phyloP scores from a whole-genome alignment of 2,888 invertebrate genomes.

The Galerucella calmariensis region DNA sequence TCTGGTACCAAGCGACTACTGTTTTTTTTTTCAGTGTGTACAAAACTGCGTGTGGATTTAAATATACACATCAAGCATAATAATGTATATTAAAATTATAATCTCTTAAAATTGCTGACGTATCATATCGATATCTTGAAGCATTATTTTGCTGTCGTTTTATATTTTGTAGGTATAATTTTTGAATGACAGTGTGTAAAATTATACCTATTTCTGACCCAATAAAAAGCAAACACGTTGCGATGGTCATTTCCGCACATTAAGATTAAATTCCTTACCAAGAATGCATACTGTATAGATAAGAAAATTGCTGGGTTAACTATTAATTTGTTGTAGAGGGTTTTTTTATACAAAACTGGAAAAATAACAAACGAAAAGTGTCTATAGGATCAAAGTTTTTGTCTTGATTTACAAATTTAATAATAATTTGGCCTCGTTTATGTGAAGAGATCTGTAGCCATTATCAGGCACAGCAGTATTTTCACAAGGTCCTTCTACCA shows the following conservation, averaged over 20 bases:
- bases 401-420: too few relatives aligned
- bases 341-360: background rate
- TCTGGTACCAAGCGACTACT: too few relatives aligned
- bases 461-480: too few relatives aligned
- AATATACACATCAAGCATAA: background rate
- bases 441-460: too few relatives aligned
- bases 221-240: constrained; percentile 25
- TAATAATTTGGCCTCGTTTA: too few relatives aligned
- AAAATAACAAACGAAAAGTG: background rate
- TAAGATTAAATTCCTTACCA: constrained; percentile 34
- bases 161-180: constrained; percentile 5
- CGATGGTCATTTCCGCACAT: constrained; percentile 37
- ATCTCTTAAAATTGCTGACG: constrained; percentile 8
- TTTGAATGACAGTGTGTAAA: constrained; percentile 15
- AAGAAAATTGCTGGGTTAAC: constrained; percentile 14
- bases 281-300: constrained; percentile 23
- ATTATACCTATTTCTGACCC: constrained; percentile 6
- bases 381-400: too few relatives aligned
- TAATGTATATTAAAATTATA: background rate
- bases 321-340: background rate
- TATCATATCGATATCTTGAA: background rate
- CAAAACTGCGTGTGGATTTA: background rate
- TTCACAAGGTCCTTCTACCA: too few relatives aligned
- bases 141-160: background rate
- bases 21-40: too few relatives aligned